These are phyloP conservation scores for Coracias cyanogaster DNA, from an alignment of 2,797 vertebrate species.

Conservation along the genomic window DNA sequence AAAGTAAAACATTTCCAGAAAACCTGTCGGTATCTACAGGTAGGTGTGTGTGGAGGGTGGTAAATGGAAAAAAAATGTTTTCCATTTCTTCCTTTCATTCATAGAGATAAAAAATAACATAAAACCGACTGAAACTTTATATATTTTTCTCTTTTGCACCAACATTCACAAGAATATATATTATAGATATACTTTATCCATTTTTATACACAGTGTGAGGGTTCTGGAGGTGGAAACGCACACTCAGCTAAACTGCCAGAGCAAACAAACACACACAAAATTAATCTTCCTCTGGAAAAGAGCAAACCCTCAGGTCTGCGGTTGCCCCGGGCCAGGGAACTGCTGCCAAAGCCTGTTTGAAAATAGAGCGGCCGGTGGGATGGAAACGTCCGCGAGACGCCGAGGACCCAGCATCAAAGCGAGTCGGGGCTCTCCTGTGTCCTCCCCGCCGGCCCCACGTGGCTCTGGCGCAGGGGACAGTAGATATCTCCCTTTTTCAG, in stretches of 20 bases:
- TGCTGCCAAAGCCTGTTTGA: neutral
- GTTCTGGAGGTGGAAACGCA: conserved; percentile 74
- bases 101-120: conserved; percentile 67
- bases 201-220: conserved; percentile 88
- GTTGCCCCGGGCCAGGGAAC: neutral
- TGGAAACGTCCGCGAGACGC: accelerated
- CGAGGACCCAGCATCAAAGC: accelerated
- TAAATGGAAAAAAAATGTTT: conserved; percentile 13
- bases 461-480: neutral
- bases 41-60: conserved; percentile 14
- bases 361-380: neutral
- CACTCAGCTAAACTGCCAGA: conserved; percentile 71
- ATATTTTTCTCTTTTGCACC: conserved; percentile 77
- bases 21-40: conserved; percentile 43
- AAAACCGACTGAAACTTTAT: conserved; percentile 31
- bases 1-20: conserved; percentile 49
- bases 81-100: conserved; percentile 55
- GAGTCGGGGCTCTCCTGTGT: accelerated
- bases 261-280: conserved; percentile 72
- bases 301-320: neutral
- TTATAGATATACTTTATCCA: conserved; percentile 47
- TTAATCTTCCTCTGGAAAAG: neutral
- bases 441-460: accelerated
- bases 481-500: neutral
- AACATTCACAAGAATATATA: conserved; percentile 87